These are phyloP conservation scores for Epinephelus awoara DNA, from an alignment of 2,797 vertebrate genomes.

Conservation along the genomic window DNA sequence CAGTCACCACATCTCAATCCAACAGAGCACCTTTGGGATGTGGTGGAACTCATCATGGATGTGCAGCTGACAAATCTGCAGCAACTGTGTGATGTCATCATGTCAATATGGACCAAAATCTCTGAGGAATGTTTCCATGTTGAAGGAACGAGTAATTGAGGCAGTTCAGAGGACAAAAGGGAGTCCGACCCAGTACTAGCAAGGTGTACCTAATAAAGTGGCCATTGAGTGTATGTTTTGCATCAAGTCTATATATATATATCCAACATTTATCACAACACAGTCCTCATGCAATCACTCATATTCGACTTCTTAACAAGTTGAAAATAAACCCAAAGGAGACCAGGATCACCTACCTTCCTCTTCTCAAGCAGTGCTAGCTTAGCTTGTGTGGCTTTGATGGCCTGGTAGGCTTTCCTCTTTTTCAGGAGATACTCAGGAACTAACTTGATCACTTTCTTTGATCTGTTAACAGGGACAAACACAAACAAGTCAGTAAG, in stretches of 20 bases:
- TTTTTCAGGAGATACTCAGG: constrained; percentile 97
- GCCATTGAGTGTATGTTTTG: background rate
- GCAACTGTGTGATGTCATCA: too few relatives aligned
- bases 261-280: background rate
- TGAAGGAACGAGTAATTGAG: too few relatives aligned
- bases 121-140: too few relatives aligned
- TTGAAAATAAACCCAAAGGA: background rate
- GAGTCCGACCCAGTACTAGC: too few relatives aligned
- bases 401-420: constrained; percentile 94
- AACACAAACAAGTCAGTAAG: background rate
- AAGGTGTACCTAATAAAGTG: too few relatives aligned
- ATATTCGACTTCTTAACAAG: background rate
- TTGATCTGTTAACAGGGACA: constrained; percentile 74
- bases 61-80: too few relatives aligned
- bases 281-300: background rate
- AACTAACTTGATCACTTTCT: constrained; percentile 92
- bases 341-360: constrained; percentile 80
- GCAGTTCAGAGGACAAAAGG: too few relatives aligned
- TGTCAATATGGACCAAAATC: too few relatives aligned
- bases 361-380: constrained; percentile 90
- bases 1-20: too few relatives aligned
- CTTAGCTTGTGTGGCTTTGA: constrained; percentile 96
- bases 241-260: too few relatives aligned
- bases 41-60: too few relatives aligned
- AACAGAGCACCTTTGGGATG: too few relatives aligned